Percentiles rank a stretch among this genome's conserved stretches.
Evolutionary conservation across 2,888 invertebrate species (phyloP).

Genomic region (Himalopsyche kuldschensis): DNA sequence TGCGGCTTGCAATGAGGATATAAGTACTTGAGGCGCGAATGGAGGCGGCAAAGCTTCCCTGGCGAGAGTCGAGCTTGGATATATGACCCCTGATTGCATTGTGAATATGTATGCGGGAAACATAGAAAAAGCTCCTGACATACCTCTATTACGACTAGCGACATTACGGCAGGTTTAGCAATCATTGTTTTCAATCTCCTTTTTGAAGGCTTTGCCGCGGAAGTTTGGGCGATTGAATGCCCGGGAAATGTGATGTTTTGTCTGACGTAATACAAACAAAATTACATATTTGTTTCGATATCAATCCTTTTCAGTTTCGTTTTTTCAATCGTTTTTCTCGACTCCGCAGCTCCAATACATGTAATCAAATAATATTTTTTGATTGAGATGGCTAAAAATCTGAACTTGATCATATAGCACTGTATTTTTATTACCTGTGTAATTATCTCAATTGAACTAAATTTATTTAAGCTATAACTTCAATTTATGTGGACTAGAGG

Average conservation of each 20-base stretch:
- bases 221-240: conserved; percentile 14
- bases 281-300: background rate
- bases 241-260: background rate
- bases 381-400: no score
- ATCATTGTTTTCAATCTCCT: conserved; percentile 18
- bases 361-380: no score
- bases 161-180: conserved; percentile 29
- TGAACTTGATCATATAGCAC: no score
- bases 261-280: background rate
- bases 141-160: conserved; percentile 17
- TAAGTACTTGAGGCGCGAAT: background rate
- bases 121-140: background rate
- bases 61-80: conserved; percentile 18
- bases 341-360: no score
- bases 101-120: conserved; percentile 30
- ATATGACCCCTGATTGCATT: conserved; percentile 34
- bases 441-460: no score
- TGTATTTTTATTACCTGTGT: no score
- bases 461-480: no score
- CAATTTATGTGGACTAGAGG: no score
- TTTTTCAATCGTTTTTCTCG: no score
- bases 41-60: background rate
- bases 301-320: background rate
- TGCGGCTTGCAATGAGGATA: background rate
- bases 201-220: conserved; percentile 8